Evolutionary conservation across 2,888 invertebrate species (phyloP).

Genomic region (Dione vanillae): DNA sequence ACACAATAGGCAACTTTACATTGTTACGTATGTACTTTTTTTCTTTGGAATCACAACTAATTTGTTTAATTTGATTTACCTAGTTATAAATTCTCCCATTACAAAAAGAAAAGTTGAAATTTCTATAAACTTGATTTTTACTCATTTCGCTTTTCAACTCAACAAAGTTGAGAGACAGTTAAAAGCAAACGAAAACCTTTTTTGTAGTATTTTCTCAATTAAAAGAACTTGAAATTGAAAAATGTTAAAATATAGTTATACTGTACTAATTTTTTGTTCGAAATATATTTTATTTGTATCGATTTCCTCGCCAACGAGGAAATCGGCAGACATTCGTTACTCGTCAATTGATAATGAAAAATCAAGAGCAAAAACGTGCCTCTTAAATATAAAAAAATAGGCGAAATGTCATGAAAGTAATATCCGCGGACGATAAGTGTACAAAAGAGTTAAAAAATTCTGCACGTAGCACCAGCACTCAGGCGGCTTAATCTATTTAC

Average conservation of each 20-base stretch:
- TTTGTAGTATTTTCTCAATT: conserved; percentile 33
- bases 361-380: conserved; percentile 40
- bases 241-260: not conserved
- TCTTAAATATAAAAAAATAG: conserved; percentile 38
- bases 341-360: conserved; percentile 31
- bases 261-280: conserved; percentile 3
- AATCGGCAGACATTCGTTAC: conserved; percentile 36
- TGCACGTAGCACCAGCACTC: conserved; percentile 40
- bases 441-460: conserved; percentile 44
- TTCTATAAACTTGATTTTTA: conserved; percentile 9
- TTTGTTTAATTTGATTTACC: conserved; percentile 18
- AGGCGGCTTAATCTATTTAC: conserved; percentile 45
- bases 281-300: conserved; percentile 13
- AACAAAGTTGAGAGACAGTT: conserved; percentile 35
- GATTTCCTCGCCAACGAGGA: conserved; percentile 21
- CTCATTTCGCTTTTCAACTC: conserved; percentile 36
- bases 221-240: conserved; percentile 25
- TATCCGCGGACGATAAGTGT: conserved; percentile 43
- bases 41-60: not conserved
- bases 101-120: conserved; percentile 6
- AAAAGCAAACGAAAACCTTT: conserved; percentile 26
- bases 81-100: conserved; percentile 21
- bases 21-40: not conserved
- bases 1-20: not conserved
- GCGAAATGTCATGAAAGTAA: conserved; percentile 45